Evolutionary conservation across 2,113 vertebrate species (phyloP).

Genomic region (Turdus rufiventris): DNA sequence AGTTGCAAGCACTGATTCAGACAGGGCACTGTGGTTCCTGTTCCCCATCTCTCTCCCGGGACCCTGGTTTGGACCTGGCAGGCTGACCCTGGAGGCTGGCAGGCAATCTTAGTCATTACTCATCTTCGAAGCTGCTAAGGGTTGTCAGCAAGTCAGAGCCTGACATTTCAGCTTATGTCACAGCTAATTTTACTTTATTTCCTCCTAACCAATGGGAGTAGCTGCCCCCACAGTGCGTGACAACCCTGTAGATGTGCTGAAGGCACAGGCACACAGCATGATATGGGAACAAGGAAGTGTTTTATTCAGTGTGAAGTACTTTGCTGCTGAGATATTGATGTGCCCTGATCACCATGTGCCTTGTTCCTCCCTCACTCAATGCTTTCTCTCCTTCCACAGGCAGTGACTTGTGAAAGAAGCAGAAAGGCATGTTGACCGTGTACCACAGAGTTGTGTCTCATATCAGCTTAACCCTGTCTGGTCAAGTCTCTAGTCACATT

Average conservation of each 20-base stretch:
- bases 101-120: background rate
- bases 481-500: background rate
- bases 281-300: background rate
- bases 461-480: background rate
- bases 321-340: background rate
- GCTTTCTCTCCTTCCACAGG: background rate
- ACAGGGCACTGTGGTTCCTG: background rate
- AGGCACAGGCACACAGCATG: background rate
- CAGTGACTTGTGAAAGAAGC: background rate
- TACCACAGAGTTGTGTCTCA: background rate
- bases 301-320: background rate
- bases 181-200: background rate
- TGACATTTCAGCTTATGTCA: background rate
- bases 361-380: background rate
- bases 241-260: background rate
- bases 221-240: accelerated
- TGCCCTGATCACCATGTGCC: background rate
- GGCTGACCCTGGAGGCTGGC: background rate
- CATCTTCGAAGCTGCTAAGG: background rate
- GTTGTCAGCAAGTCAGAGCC: background rate
- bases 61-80: background rate
- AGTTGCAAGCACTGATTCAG: background rate
- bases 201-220: background rate
- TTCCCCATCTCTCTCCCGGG: background rate
- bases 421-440: background rate